Evolutionary conservation across 1,140 invertebrate genomes (phyloP).

Genomic region (Stegodyphus dumicola): DNA sequence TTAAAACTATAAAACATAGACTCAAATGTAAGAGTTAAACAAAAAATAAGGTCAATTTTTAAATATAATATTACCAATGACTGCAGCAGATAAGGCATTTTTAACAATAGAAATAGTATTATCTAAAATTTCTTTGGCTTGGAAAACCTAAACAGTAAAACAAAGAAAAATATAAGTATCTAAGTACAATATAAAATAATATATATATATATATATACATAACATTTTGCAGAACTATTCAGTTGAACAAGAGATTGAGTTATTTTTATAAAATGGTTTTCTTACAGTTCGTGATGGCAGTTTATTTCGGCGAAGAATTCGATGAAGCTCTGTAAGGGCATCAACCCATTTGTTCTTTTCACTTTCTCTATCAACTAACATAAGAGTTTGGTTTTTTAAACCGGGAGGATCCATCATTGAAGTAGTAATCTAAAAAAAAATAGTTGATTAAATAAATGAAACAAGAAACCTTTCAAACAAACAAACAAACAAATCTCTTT

Average conservation of each 20-base stretch:
- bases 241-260: no score
- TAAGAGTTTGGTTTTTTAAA: conserved; percentile 71
- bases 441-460: no score
- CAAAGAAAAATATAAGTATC: conserved; percentile 4
- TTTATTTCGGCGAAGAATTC: conserved; percentile 95
- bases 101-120: conserved; percentile 61
- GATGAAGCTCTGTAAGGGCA: conserved; percentile 95
- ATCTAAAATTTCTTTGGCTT: conserved; percentile 63
- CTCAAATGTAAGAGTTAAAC: neutral
- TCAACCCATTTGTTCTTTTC: conserved; percentile 99
- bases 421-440: conserved; percentile 73
- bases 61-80: conserved; percentile 55
- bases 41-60: neutral
- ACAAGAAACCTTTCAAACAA: no score
- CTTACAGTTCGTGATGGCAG: conserved; percentile 84
- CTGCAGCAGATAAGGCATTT: conserved; percentile 62
- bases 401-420: conserved; percentile 62
- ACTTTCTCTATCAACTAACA: conserved; percentile 95
- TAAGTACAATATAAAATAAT: neutral
- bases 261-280: neutral
- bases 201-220: neutral
- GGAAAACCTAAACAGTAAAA: conserved; percentile 64
- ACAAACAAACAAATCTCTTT: no score
- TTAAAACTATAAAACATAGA: neutral
- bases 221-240: neutral